Conservation (phyloP, 2,888 invertebrate species). For the Athetis lepigone region DNA sequence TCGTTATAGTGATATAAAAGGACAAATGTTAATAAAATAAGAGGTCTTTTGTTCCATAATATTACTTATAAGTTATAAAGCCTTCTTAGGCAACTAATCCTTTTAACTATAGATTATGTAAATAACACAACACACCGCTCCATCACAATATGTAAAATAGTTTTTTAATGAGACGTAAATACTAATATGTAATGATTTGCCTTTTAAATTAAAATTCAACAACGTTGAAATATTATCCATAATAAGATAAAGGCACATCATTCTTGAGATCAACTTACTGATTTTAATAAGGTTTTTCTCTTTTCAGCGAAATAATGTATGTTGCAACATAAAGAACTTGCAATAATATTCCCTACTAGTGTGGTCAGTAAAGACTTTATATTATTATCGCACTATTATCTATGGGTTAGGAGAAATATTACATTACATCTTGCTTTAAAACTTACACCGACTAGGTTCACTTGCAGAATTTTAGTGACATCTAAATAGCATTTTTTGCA, state of each 20-base stretch:
- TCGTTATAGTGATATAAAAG: neutral
- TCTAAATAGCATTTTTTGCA: too few species aligned
- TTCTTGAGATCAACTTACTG: neutral
- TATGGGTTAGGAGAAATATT: too few species aligned
- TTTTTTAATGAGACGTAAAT: conserved; percentile 45
- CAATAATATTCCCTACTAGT: too few species aligned
- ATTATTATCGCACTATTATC: too few species aligned
- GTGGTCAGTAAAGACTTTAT: too few species aligned
- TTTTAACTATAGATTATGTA: conserved; percentile 49
- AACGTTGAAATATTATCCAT: conserved; percentile 35
- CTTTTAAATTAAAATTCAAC: conserved; percentile 42
- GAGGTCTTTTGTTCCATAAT: conserved; percentile 32
- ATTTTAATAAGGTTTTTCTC: conserved; percentile 19
- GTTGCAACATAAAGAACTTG: too few species aligned
- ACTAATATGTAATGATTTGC: conserved; percentile 33
- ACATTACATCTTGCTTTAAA: too few species aligned
- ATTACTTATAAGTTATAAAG: conserved; percentile 22
- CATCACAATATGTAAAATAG: conserved; percentile 51
- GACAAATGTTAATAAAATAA: conserved; percentile 32
- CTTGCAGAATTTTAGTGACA: too few species aligned
- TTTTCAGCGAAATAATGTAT: too few species aligned
- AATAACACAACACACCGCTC: conserved; percentile 40
- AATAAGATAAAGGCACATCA: conserved; percentile 20
- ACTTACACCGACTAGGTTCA: too few species aligned
- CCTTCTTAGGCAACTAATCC: conserved; percentile 47